Evolutionary conservation across 2,113 vertebrate genomes (phyloP).

Genomic region (Plecotus auritus): DNA sequence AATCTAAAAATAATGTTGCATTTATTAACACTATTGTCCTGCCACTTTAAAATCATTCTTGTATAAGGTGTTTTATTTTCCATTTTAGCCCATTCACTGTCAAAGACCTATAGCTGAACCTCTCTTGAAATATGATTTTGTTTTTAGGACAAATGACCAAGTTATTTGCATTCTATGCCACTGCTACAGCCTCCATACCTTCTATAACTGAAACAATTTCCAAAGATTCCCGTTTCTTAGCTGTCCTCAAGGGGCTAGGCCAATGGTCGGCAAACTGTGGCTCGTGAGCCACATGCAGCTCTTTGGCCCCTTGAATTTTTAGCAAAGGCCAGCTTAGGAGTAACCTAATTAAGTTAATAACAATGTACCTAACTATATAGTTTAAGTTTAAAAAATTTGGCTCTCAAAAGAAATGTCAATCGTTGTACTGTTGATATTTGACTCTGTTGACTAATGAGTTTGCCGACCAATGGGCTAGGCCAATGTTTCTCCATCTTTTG

Average conservation of each 20-base stretch:
- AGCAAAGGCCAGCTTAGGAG: no score
- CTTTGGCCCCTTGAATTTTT: no score
- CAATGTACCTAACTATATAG: no score
- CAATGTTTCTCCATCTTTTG: neutral
- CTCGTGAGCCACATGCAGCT: no score
- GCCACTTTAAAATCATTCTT: neutral
- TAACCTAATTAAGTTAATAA: no score
- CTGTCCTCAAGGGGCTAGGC: neutral
- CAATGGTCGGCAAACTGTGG: no score
- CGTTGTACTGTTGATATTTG: no score
- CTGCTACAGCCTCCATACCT: neutral
- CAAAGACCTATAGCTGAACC: neutral
- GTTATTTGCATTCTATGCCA: neutral
- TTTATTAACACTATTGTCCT: neutral
- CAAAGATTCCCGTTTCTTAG: neutral
- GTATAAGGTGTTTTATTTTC: neutral
- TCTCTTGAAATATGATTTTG: neutral
- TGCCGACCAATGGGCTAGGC: no score
- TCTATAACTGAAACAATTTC: neutral
- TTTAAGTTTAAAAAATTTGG: no score
- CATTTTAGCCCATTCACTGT: slow-evolving; percentile 21
- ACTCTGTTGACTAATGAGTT: no score
- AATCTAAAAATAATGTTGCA: slow-evolving; percentile 1
- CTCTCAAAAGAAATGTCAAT: no score
- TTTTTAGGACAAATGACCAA: neutral